Base-by-base conservation (phyloP, 1,140 invertebrate genomes). In the Rhagoletis zephyria region DNA sequence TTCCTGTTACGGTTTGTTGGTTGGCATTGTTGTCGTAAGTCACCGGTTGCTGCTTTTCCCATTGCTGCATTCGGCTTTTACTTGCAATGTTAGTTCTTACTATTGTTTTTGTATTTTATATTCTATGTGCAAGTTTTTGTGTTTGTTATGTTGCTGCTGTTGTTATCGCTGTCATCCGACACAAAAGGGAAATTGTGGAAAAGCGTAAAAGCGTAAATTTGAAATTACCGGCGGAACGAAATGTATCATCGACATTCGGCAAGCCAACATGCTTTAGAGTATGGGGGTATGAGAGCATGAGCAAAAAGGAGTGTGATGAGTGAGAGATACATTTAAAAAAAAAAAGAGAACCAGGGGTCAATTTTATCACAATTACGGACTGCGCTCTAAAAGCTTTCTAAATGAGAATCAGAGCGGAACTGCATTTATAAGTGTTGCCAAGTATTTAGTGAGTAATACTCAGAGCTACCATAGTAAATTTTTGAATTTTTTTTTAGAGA, bases 131-230 rank as follows among this genome's bases (percentile, higher is more conserved):
- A 12, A 40, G 4, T 77, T 30, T 19, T 45, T 74, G 51, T 19
- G n/a, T 42, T 81, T 81, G n/a, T 81, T 56, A 5, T 10, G 48
- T 81, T 81, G 74, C 14, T 42, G 64, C 6, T 74, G 67, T 4
- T 48, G 42, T 40, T 81, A 59, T 81, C 74, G 74, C 14, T 59
- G 74, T 81, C 74, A 81, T 56, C 74, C 48, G 48, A 56, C 74
- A 81, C 74, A 81, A 81, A 74, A 81, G 74, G 74, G 48, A 81
- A 56, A 81, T 81, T 81, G 74, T 81, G 74, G 74, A 81, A 81
- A 81, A 81, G 74, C 48, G 74, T 81, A 81, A 81, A 81, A 81
- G 74, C 45, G 74, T 81, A 56, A 81, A 81, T 81, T 81, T 81
- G 74, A 81, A 56, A 81, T 81, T 81, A 81, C 74, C 74, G 74